A percentile compares a stretch with the other conserved stretches of the same genome.
Conservation (phyloP, 2,888 invertebrate species). For the Acleris holmiana region DNA sequence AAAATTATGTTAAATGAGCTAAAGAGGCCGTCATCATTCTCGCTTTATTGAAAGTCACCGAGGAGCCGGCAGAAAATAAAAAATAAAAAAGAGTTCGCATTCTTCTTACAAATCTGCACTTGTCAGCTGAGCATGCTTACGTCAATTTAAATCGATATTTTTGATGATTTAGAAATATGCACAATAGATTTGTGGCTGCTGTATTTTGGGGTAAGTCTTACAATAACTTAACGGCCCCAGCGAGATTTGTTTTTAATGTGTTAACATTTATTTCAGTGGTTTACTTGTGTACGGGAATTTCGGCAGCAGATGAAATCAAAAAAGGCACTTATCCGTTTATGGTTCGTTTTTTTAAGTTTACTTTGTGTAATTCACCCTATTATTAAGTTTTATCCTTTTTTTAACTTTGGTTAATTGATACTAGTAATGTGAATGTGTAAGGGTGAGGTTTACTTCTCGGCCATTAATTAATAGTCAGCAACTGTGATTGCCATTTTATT, state of each 20-base stretch:
- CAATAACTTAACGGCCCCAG: background rate
- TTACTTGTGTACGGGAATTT: constrained; percentile 50
- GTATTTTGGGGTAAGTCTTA: constrained; percentile 21
- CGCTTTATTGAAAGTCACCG: constrained; percentile 14
- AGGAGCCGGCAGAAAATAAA: constrained; percentile 27
- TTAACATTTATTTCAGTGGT: constrained; percentile 43
- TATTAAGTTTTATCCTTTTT: background rate
- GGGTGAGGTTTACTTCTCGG: too few species aligned
- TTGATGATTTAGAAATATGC: constrained; percentile 28
- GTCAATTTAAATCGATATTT: constrained; percentile 28
- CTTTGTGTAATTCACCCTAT: background rate
- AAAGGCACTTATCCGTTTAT: constrained; percentile 64
- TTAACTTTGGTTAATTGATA: too few species aligned
- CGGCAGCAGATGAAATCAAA: constrained; percentile 61
- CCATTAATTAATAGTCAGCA: too few species aligned
- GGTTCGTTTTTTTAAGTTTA: constrained; percentile 50
- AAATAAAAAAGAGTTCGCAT: constrained; percentile 22
- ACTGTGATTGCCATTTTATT: too few species aligned
- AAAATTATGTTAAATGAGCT: constrained; percentile 39
- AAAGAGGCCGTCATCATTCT: constrained; percentile 27
- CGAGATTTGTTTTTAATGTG: background rate
- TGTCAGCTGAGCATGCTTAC: constrained; percentile 23
- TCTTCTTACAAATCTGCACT: constrained; percentile 33
- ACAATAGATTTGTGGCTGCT: constrained; percentile 11
- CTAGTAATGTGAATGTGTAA: too few species aligned